Evolutionary conservation across 92 coral and sea anemone species (phyloP), one percentile per base, ranked within the genome.

Genomic region (Zoanthus sansibaricus): DNA sequence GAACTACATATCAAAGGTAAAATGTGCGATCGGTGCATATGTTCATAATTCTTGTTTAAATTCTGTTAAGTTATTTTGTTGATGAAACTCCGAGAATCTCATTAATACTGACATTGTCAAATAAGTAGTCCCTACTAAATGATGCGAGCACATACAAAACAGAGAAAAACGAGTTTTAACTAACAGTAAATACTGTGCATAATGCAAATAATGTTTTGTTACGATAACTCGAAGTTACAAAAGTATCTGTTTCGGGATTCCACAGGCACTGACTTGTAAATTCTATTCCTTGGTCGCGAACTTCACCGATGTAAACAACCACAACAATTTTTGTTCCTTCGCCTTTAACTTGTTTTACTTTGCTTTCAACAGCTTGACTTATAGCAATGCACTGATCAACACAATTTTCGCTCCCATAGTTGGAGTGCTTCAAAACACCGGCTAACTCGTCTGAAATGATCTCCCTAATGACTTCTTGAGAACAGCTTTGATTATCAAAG

Each of bases 251-350:
- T n/a, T 90, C 88, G 0, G 98, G 95, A 87, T 97, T 98, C 94
- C 98, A 92, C 74, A 97, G 61, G 66, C 99, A 97, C 89, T 97
- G 99, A 51, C 96, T 97, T 0, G 99, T 94, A 6, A 97, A 92
- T 74, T 97, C 99, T 47, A 97, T 94, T 5, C 99, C 99, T 73
- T 97, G 98, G 71, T 91, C 99, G 13, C 99, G 94, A 66, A 97
- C 88, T 73, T 97, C 99, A 0, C 99, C 99, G 68, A 97, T 93
- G 77, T 90, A 97, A 17, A 92, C 99, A n/a, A 93, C 94, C 8
- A 93, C 90, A 4, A 97, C 92, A 12, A 97, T 83, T 71, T 97
- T 97, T 5, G 99, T 89, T 47, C 89, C 89, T 49, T 51, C 86
- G 1, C 61, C 44, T 44, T 87, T 86, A 44, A 95, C 42, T 59